Evolutionary conservation across 1,140 invertebrate genomes (phyloP), one percentile per base, ranked within the genome.

Genomic region (Chelonus insularis): DNA sequence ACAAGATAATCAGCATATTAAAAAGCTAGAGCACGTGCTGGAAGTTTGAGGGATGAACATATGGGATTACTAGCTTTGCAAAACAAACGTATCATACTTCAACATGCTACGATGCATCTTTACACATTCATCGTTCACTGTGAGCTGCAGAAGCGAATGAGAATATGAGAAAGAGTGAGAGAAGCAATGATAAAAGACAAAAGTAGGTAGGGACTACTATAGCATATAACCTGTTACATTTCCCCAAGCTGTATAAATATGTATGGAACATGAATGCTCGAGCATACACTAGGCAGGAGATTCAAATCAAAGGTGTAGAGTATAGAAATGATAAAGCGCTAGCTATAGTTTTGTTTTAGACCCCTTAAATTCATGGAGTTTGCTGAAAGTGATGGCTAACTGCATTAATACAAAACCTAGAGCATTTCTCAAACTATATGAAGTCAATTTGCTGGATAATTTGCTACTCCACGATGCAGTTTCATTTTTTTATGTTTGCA

Each of bases 241-340:
- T 57, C 68, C 65, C 64, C 55, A 50, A 60, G 47, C 52, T 58
- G 60, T 65, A 77, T 78, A 77, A 78, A 78, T 78, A 78, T 78
- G 75, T 78, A 78, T 78, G 71, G 75, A 65, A 72, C 76, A 78
- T 78, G 75, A 78, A 78, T 78, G 72, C 73, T 60, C 70, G 69
- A 78, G 74, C 66, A 65, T 61, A 64, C 60, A 59, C 18, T 5
- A 18, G 36, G 36, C n/a, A 62, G 39, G 57, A 51, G 56, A 60
- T 56, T 59, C 58, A 61, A 66, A 52, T 60, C 58, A 60, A 43
- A 60, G 43, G 23, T 25, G 18, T 29, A n/a, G 37, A 14, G n/a
- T 1, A 32, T 36, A 12, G 25, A 14, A 7, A 11, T 1, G 16
- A 39, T n/a, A n/a, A n/a, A 39, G n/a, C n/a, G 47, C 25, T 29